phyloP scores from a whole-genome alignment of 2,888 invertebrate species.

The Aphelenchoides bicaudatus region DNA sequence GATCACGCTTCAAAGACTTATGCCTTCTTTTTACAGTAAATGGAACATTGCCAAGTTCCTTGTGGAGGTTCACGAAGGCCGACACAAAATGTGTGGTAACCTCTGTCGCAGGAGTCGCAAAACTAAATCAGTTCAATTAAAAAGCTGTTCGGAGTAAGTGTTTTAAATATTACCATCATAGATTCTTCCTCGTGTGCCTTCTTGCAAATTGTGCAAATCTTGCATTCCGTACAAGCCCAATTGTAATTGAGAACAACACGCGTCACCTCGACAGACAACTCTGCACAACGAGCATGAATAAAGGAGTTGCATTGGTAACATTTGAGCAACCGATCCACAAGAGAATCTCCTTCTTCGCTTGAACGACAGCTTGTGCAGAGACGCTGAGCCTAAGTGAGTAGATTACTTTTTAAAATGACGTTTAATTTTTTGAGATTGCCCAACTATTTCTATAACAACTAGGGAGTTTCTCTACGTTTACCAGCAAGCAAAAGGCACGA shows the following conservation, averaged over 20 bases:
- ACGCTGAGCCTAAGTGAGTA: slow-evolving; percentile 11
- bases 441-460: no score
- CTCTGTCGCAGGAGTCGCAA: slow-evolving; percentile 89
- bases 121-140: no score
- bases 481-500: no score
- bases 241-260: slow-evolving; percentile 75
- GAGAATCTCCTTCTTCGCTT: slow-evolving; percentile 12
- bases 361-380: slow-evolving; percentile 11
- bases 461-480: no score
- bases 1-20: no score
- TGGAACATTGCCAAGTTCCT: slow-evolving; percentile 80
- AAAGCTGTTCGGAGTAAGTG: no score
- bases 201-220: slow-evolving; percentile 79
- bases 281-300: slow-evolving; percentile 79
- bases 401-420: no score
- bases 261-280: slow-evolving; percentile 77
- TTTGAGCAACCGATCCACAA: slow-evolving; percentile 21
- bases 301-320: slow-evolving; percentile 37
- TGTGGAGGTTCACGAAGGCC: slow-evolving; percentile 75
- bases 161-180: no score
- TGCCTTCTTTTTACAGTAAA: slow-evolving; percentile 31
- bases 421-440: no score
- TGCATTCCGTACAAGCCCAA: slow-evolving; percentile 91
- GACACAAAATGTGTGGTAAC: slow-evolving; percentile 87
- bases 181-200: slow-evolving; percentile 76